Conservation (phyloP, 2,113 vertebrate genomes). For the Ceratotherium simum region DNA sequence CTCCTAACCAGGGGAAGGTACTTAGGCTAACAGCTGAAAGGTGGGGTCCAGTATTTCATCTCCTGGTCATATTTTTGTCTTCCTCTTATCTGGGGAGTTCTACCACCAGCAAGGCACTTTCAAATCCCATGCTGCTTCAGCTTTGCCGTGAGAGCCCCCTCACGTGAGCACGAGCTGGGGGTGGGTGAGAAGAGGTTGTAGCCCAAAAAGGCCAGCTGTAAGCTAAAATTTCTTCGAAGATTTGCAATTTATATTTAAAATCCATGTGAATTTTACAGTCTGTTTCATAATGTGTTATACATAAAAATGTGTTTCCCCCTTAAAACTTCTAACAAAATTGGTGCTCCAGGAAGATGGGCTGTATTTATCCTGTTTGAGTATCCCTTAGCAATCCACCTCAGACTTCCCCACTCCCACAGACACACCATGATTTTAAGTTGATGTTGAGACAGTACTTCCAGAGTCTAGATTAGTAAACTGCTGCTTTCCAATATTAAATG, state of each 20-base stretch:
- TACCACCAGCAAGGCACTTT: neutral
- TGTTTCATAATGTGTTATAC: constrained; percentile 76
- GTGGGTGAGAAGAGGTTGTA: constrained; percentile 67
- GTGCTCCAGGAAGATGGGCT: constrained; percentile 33
- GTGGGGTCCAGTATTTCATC: neutral
- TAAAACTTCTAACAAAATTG: constrained; percentile 56
- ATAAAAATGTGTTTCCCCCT: constrained; percentile 65
- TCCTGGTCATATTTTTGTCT: neutral
- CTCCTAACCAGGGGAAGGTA: neutral
- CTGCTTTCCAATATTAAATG: constrained; percentile 29
- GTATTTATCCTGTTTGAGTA: neutral
- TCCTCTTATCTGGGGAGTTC: neutral
- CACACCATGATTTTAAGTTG: neutral
- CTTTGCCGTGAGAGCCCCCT: constrained; percentile 6
- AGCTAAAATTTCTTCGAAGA: constrained; percentile 78
- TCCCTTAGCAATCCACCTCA: neutral
- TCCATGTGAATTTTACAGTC: constrained; percentile 73
- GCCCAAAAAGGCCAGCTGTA: constrained; percentile 78
- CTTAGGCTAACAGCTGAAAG: neutral
- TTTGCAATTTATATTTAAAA: constrained; percentile 82
- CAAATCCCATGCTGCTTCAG: neutral
- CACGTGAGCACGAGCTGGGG: constrained; percentile 33
- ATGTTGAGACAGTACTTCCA: neutral
- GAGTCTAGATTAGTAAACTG: neutral
- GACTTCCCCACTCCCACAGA: neutral